Base-by-base conservation (phyloP, 2,888 invertebrate species). In the Nemurella pictetii region DNA sequence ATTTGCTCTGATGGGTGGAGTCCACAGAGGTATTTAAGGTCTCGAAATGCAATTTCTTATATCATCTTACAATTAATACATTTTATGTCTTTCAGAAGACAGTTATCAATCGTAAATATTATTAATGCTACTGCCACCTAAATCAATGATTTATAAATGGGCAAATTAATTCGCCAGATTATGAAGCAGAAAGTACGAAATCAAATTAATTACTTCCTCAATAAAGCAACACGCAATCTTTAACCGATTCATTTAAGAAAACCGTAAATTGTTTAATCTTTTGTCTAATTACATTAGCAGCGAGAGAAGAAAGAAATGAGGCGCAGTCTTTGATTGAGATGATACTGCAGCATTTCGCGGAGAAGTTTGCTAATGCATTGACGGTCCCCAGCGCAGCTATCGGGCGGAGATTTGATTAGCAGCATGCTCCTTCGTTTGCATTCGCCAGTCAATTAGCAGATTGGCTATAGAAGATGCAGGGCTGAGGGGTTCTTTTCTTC, bases 361-460 rank as follows among this genome's bases (percentile, higher is more conserved):
- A 12, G n/a, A n/a, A n/a, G n/a, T n/a, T n/a, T 55, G 20, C 15
- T 12, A 55, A 20, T 55, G 9, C 55, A 55, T 55, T 55, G 20
- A 55, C 12, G 55, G 15, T 55, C 55, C n/a, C n/a, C n/a, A n/a
- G n/a, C n/a, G n/a, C n/a, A n/a, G 55, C 7, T 7, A 0, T 25
- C 20, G 25, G n/a, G 15, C 73, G n/a, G 28, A 55, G 73, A 82
- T 82, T 82, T 82, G 82, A 82, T 82, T 82, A 82, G 78, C 29
- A 30, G 9, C 1, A 12, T 75, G 25, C 7, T 32, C 15, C 32
- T 78, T 72, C 82, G 82, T 82, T 82, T 72, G 72, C 82, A 72
- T 82, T 72, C 55, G 72, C 35, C 25, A 82, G 27, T 27, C 55
- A 82, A 82, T 82, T 82, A 78, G 27, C 78, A 78, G 28, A 78